These are phyloP conservation scores for Myotis brandtii DNA, from an alignment of 2,113 vertebrate genomes.

Conservation along the genomic window DNA sequence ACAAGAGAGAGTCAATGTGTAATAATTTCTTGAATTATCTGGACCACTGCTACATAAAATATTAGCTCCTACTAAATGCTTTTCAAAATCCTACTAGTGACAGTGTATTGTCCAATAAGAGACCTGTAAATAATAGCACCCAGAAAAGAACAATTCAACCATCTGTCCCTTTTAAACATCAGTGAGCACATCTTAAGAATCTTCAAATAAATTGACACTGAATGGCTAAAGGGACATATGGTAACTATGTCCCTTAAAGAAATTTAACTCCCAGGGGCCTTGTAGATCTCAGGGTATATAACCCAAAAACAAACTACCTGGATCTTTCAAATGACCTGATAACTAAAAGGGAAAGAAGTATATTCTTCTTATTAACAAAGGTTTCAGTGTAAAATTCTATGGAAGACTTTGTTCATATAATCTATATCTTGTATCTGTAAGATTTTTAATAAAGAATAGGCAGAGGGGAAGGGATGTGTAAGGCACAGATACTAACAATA, in stretches of 20 bases:
- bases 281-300: background rate
- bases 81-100: background rate
- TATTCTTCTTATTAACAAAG: conserved; percentile 47
- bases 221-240: background rate
- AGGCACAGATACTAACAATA: conserved; percentile 40
- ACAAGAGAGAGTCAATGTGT: background rate
- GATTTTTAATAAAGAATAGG: conserved; percentile 21
- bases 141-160: conserved; percentile 16
- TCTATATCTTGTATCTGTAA: background rate
- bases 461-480: background rate
- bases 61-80: background rate
- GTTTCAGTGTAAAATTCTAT: conserved; percentile 15
- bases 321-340: conserved; percentile 19
- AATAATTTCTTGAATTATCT: conserved; percentile 11
- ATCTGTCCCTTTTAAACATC: background rate
- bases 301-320: conserved; percentile 10
- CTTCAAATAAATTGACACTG: background rate
- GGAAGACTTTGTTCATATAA: background rate
- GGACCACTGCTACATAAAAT: background rate
- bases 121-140: background rate
- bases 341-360: conserved; percentile 53
- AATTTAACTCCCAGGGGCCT: background rate
- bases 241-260: background rate
- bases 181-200: background rate
- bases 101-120: background rate